Base-by-base conservation (phyloP, 2,113 vertebrate genomes). In the Hylia prasina region DNA sequence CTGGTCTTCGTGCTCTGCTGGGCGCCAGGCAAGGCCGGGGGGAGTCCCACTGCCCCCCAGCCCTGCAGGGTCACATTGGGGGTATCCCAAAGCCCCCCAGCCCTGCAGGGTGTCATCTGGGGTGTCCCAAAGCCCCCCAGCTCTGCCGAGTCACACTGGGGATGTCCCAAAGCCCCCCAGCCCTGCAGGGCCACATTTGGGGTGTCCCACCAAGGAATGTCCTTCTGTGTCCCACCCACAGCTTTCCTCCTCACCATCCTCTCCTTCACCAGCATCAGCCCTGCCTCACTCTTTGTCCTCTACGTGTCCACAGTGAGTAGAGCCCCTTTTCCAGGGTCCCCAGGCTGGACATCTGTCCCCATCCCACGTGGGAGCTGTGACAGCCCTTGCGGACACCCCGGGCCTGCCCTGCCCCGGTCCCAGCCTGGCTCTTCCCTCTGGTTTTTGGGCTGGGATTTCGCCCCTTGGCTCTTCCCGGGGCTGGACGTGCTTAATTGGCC, bases 1-100 rank as follows among this genome's bases (percentile, higher is more conserved):
- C 50, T 98, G 80, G 97, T 98, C 28, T 97, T 98, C 80, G 81
- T 98, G 64, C 50, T 98, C 96, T 98, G 98, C 94, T 99, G 98
- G 98, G 31, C 90, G 1, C 98, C 98, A 97, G 98, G 98, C 97
- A 79, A 68, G 94, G 18, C 27, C 0, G 44, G 21, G 33, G 19
- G 24, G 40, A 40, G 40, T 40, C 40, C 10, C 40, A 40, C 40
- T 13, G 40, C 27, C 24, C 13, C 21, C 23, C 42, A 23, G 11
- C 7, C 16, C 44, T 27, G 17, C 35, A 48, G 44, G 64, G 33
- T 35, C 72, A 31, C 21, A 10, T 3, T 3, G 7, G 5, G 47
- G 48, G 11, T 51, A 47, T 53, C 50, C 57, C 10, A 2, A 27
- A 1, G 5, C 10, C 24, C 76, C 70, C 10, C 6, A 27, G 0